Base-by-base conservation (phyloP, 2,113 vertebrate genomes). In the Boleophthalmus pectinirostris region DNA sequence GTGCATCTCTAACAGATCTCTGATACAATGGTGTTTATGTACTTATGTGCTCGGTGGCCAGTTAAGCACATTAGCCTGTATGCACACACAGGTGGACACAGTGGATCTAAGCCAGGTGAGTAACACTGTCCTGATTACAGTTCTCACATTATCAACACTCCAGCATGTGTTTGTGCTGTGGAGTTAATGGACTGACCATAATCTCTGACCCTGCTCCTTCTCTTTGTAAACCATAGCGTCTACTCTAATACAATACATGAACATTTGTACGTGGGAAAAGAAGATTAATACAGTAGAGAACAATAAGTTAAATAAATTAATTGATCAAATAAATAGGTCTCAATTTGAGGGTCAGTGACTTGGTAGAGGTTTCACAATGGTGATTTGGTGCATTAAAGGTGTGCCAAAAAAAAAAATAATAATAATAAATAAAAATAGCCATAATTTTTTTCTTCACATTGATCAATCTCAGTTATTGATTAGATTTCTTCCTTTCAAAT, bases 61-160 rank as follows among this genome's bases (percentile, higher is more conserved):
- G 69, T 71, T 29, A 79, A 79, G 78, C 69, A 71, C 69, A 74
- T 66, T 69, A 78, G 68, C 66, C 24, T 66, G 47, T 67, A 68
- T 73, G 33, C 53, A 29, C 54, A 69, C 23, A 38, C 3, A 10
- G 2, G 15, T 16, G n/a, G 9, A 74, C 53, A 66, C 57, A 70
- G 47, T 69, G 54, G 38, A 66, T 23, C 66, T 73, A 20, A 66
- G 47, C 63, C 51, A 66, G 25, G 68, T 68, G 74, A 74, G 61
- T 54, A 20, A 60, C 61, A 49, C 0, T 6, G 25, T 38, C 24
- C 11, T 10, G 20, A 75, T 82, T 85, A 66, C 57, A 66, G 63
- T 51, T 71, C 66, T 75, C 38, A 70, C 51, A 67, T 49, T 53
- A 13, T 64, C 43, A 23, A 73, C 60, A 51, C 57, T 78, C 47